phyloP scores from a whole-genome alignment of 2,113 vertebrate genomes.

The Melierax canorus region DNA sequence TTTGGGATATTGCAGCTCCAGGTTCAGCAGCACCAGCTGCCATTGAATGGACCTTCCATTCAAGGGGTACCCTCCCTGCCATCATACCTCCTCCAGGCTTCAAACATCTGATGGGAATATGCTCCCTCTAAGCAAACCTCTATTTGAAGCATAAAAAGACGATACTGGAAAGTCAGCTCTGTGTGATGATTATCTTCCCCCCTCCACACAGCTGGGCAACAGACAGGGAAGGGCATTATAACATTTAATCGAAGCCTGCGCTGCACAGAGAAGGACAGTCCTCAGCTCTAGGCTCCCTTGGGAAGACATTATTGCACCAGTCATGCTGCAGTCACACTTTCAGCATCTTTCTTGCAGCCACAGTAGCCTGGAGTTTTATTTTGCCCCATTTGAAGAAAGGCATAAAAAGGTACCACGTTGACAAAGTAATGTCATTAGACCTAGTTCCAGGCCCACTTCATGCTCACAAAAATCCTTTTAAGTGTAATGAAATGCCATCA shows the following conservation, averaged over 20 bases:
- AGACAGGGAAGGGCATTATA: background rate
- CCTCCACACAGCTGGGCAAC: background rate
- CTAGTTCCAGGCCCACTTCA: background rate
- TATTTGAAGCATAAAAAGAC: background rate
- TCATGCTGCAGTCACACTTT: background rate
- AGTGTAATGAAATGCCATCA: background rate
- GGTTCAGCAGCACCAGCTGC: background rate
- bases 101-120: background rate
- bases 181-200: no score
- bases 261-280: background rate
- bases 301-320: background rate
- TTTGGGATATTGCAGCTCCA: background rate
- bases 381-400: background rate
- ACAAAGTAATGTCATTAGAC: slow-evolving; percentile 1
- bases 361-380: background rate
- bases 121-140: background rate
- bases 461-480: slow-evolving; percentile 29
- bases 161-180: background rate
- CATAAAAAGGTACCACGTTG: background rate
- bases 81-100: background rate
- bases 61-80: background rate
- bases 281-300: background rate
- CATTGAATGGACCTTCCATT: background rate
- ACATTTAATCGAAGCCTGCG: background rate
- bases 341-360: background rate